These are phyloP conservation scores for Tribolium madens DNA, from an alignment of 1,140 invertebrate genomes.

Conservation along the genomic window DNA sequence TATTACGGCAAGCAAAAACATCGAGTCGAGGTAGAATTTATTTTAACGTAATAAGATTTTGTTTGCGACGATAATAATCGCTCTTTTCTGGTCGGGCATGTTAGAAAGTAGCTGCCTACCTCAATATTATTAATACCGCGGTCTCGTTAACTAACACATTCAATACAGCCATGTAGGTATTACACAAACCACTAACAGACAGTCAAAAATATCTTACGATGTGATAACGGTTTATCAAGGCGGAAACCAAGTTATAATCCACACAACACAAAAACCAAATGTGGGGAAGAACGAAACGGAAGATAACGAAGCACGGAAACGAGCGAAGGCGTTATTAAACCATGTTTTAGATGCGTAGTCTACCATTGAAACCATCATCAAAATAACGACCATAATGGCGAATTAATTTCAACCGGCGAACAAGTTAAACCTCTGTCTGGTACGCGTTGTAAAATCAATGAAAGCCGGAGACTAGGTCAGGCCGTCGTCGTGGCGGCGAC, in stretches of 20 bases:
- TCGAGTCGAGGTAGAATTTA: slow-evolving; percentile 31
- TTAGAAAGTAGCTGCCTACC: slow-evolving; percentile 36
- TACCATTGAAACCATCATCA: not conserved
- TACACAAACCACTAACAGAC: not conserved
- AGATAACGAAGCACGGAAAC: slow-evolving; percentile 6
- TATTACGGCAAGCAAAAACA: slow-evolving; percentile 33
- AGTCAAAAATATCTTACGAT: slow-evolving; percentile 1
- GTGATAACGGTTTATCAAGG: slow-evolving; percentile 25
- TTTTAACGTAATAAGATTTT: slow-evolving; percentile 38
- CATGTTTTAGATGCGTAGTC: not conserved
- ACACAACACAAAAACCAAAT: not conserved
- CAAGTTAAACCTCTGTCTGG: slow-evolving; percentile 46
- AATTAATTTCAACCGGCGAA: slow-evolving; percentile 38
- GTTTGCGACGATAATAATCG: slow-evolving; percentile 35
- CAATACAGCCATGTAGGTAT: not conserved
- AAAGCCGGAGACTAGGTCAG: slow-evolving; percentile 58
- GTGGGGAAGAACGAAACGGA: not conserved
- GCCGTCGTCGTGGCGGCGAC: slow-evolving; percentile 45
- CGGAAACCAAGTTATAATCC: slow-evolving; percentile 12
- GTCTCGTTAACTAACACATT: not conserved
- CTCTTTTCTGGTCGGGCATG: slow-evolving; percentile 13
- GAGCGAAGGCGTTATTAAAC: not conserved
- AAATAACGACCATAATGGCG: not conserved
- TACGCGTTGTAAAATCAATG: slow-evolving; percentile 58
- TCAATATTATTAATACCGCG: slow-evolving; percentile 1